Evolutionary conservation across 2,888 invertebrate species (phyloP).

Genomic region (Tetheella fluctuosa): DNA sequence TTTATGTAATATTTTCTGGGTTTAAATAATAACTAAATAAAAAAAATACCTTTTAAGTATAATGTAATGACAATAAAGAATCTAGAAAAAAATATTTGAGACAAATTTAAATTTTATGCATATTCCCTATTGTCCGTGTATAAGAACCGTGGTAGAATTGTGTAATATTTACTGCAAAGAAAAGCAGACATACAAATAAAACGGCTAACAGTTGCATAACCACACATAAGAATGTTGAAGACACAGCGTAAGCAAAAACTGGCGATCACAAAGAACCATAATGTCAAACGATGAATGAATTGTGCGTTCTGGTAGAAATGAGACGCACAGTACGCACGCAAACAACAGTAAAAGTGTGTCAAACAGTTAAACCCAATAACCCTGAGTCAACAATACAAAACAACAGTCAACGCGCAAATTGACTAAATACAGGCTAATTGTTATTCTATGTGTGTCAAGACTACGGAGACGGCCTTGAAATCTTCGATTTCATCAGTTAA

Average conservation of each 20-base stretch:
- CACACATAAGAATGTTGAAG: background rate
- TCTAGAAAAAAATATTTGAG: too few relatives aligned
- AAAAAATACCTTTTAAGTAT: too few relatives aligned
- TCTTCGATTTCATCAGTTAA: conserved; percentile 55
- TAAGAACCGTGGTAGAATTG: background rate
- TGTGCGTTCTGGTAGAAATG: background rate
- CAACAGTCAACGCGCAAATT: conserved; percentile 27
- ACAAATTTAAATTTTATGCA: too few relatives aligned
- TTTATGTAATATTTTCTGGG: too few relatives aligned
- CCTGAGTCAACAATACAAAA: conserved; percentile 11
- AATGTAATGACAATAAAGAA: too few relatives aligned
- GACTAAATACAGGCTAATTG: conserved; percentile 42
- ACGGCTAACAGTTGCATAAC: conserved; percentile 6
- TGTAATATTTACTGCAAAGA: background rate
- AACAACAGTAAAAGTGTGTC: conserved; percentile 16
- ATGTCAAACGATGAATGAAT: conserved; percentile 8
- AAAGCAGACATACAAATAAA: background rate
- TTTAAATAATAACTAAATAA: too few relatives aligned
- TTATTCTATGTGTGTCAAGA: conserved; percentile 64
- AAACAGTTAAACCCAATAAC: conserved; percentile 13
- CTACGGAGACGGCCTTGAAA: conserved; percentile 54
- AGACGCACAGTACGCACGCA: background rate
- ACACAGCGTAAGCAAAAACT: conserved; percentile 2
- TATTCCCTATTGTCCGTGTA: too few relatives aligned
- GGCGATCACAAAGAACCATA: background rate